phyloP scores from a whole-genome alignment of 2,113 vertebrate genomes.

The Bubo blakistoni region DNA sequence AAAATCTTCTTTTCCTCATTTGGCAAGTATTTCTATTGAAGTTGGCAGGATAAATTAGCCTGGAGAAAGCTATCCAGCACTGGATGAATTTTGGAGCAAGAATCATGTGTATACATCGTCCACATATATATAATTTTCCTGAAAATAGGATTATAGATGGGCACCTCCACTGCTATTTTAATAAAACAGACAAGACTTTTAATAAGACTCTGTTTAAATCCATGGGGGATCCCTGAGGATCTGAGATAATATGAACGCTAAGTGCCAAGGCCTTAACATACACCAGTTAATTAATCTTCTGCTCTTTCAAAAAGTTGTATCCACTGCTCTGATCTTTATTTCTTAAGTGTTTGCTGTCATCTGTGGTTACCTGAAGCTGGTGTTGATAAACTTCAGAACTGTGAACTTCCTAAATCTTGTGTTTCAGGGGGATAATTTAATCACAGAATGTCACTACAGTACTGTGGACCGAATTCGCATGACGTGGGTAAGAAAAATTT shows the following conservation, averaged over 20 bases:
- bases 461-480: conserved; percentile 80
- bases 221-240: not conserved
- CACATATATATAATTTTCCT: not conserved
- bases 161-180: not conserved
- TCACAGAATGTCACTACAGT: conserved; percentile 87
- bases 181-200: not conserved
- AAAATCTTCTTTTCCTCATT: conserved; percentile 26
- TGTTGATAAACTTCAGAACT: not conserved
- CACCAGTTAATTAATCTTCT: not conserved
- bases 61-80: not conserved
- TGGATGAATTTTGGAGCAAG: not conserved
- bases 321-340: not conserved
- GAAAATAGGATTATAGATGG: not conserved
- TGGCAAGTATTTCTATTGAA: not conserved
- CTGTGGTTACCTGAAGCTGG: not conserved
- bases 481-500: conserved; percentile 84
- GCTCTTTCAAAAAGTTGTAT: not conserved
- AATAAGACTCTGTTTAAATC: not conserved
- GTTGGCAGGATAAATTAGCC: not conserved
- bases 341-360: not conserved
- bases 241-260: not conserved
- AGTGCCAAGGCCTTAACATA: not conserved
- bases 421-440: conserved; percentile 84
- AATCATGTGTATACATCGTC: not conserved
- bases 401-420: conserved; percentile 9